These are phyloP conservation scores for Belgica antarctica DNA, from an alignment of 2,888 invertebrate genomes.

Conservation along the genomic window DNA sequence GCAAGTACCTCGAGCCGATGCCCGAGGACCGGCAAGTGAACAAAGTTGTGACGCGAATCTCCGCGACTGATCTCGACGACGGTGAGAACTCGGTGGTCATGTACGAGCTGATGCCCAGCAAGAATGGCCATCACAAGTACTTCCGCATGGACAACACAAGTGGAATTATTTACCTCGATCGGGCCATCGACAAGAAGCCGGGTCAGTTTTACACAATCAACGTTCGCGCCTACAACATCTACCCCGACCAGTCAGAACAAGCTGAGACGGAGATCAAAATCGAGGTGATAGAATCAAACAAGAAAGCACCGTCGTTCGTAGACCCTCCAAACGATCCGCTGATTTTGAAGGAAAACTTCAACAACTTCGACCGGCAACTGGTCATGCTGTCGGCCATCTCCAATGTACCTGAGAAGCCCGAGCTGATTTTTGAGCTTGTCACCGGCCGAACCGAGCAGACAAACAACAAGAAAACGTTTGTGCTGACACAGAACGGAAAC, in stretches of 20 bases:
- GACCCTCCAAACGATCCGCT: constrained; percentile 62
- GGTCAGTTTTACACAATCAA: constrained; percentile 53
- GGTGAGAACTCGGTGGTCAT: constrained; percentile 84
- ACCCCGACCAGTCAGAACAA: constrained; percentile 56
- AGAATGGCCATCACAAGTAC: constrained; percentile 59
- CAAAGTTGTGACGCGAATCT: constrained; percentile 79
- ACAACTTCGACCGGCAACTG: constrained; percentile 68
- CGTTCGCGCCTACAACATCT: constrained; percentile 53
- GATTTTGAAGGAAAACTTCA: constrained; percentile 70
- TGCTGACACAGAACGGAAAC: constrained; percentile 66
- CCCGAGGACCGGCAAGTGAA: constrained; percentile 70
- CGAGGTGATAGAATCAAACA: constrained; percentile 81
- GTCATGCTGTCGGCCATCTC: constrained; percentile 73
- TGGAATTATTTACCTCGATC: constrained; percentile 73
- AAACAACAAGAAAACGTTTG: constrained; percentile 76
- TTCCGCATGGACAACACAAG: constrained; percentile 79
- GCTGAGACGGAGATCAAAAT: constrained; percentile 77
- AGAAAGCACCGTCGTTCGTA: constrained; percentile 76
- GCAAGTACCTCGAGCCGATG: constrained; percentile 69
- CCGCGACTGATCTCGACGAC: constrained; percentile 89
- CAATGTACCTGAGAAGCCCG: constrained; percentile 71
- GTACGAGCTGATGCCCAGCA: constrained; percentile 59
- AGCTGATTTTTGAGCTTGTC: constrained; percentile 75
- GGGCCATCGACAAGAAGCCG: constrained; percentile 52
- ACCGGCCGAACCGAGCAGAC: constrained; percentile 82